These are phyloP conservation scores for Rhinophrynus dorsalis DNA, from an alignment of 2,797 vertebrate genomes.

Conservation along the genomic window DNA sequence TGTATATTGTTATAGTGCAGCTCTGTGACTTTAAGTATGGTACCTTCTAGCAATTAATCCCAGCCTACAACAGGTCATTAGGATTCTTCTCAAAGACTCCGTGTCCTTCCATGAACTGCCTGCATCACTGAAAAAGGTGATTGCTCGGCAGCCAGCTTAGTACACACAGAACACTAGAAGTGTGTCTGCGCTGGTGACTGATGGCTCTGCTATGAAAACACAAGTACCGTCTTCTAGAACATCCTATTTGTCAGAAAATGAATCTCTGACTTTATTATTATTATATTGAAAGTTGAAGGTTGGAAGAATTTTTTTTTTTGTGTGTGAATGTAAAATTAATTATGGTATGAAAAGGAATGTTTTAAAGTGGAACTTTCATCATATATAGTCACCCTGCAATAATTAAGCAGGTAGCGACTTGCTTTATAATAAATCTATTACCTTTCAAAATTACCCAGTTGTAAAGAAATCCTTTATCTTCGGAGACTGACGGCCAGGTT, in stretches of 20 bases:
- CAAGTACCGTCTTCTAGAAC: neutral
- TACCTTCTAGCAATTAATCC: conserved; percentile 10
- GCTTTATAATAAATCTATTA: no score
- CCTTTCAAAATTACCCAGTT: no score
- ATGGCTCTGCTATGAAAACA: conserved; percentile 20
- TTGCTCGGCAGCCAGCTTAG: neutral
- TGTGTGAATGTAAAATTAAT: neutral
- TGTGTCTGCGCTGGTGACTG: conserved; percentile 19
- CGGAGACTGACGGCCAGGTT: no score
- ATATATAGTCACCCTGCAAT: no score
- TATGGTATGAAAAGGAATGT: neutral
- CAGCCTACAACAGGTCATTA: conserved; percentile 34
- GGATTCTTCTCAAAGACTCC: conserved; percentile 41
- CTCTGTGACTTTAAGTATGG: no score
- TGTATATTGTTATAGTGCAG: no score
- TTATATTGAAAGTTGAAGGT: conserved; percentile 4
- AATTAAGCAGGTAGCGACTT: no score
- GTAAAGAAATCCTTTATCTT: no score
- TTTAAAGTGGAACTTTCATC: no score
- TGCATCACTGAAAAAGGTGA: conserved; percentile 19
- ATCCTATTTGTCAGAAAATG: conserved; percentile 10
- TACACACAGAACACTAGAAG: conserved; percentile 9
- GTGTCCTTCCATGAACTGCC: conserved; percentile 42
- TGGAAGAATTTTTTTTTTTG: neutral
- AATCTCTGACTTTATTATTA: neutral